phyloP scores from a whole-genome alignment of 2,888 invertebrate species.

The Barypeithes pellucidus region DNA sequence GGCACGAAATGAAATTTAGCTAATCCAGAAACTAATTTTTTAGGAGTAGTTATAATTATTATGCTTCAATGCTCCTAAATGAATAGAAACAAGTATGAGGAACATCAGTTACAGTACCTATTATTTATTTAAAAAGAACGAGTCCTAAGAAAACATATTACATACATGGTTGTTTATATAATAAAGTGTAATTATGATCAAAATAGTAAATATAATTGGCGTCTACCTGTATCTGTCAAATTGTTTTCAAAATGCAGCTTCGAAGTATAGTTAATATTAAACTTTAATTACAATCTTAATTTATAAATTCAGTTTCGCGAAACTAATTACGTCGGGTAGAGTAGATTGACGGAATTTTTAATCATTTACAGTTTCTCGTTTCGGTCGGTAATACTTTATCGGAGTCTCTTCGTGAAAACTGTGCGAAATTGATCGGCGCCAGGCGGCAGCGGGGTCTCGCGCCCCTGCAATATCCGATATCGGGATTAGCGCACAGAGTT shows the following conservation, averaged over 20 bases:
- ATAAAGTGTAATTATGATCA: no score
- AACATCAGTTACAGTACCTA: not conserved
- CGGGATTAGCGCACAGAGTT: slow-evolving; percentile 71
- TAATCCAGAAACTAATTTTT: no score
- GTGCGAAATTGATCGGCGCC: slow-evolving; percentile 39
- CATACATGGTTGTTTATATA: no score
- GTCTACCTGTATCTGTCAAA: slow-evolving; percentile 11
- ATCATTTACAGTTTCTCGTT: slow-evolving; percentile 13
- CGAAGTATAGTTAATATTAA: not conserved
- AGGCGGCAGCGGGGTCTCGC: slow-evolving; percentile 40
- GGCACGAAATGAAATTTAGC: not conserved
- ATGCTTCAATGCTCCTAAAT: no score
- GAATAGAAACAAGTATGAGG: no score
- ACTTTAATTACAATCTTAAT: slow-evolving; percentile 17
- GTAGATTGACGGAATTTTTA: slow-evolving; percentile 3
- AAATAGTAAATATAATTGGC: not conserved
- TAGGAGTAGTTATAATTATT: no score
- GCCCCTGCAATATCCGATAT: slow-evolving; percentile 70
- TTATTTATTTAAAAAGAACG: no score
- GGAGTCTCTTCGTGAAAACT: slow-evolving; percentile 21
- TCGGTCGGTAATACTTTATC: slow-evolving; percentile 20
- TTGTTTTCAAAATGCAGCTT: slow-evolving; percentile 1
- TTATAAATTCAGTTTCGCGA: slow-evolving; percentile 5
- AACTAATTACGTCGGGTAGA: slow-evolving; percentile 12
- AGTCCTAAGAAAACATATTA: no score